Evolutionary conservation across 2,888 invertebrate genomes (phyloP).

Genomic region (Drosophila setosimentum): DNA sequence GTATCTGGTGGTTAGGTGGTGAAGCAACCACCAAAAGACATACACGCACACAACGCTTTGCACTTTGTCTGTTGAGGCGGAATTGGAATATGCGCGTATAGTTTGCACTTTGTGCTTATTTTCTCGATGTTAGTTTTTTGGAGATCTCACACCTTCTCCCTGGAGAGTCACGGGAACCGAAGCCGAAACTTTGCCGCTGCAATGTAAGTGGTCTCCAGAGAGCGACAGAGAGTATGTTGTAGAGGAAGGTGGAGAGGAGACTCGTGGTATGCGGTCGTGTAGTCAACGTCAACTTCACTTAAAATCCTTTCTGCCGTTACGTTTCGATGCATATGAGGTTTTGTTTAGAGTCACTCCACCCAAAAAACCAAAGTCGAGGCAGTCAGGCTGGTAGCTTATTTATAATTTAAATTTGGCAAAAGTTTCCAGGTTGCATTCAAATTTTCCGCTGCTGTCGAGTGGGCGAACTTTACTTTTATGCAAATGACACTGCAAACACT

Average conservation of each 20-base stretch:
- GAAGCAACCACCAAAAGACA: slow-evolving; percentile 66
- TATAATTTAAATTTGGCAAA: slow-evolving; percentile 80
- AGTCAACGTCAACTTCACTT: slow-evolving; percentile 81
- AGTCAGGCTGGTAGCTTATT: slow-evolving; percentile 66
- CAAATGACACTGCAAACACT: slow-evolving; percentile 70
- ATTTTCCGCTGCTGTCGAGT: slow-evolving; percentile 71
- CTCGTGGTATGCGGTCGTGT: slow-evolving; percentile 72
- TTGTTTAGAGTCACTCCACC: slow-evolving; percentile 65
- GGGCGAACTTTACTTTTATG: slow-evolving; percentile 81
- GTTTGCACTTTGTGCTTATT: slow-evolving; percentile 71
- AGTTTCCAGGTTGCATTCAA: slow-evolving; percentile 79
- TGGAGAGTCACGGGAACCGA: slow-evolving; percentile 15
- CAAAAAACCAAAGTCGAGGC: slow-evolving; percentile 28
- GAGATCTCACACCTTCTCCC: slow-evolving; percentile 31
- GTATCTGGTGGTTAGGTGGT: slow-evolving; percentile 37
- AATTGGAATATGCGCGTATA: slow-evolving; percentile 72
- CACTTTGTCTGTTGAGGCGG: slow-evolving; percentile 81
- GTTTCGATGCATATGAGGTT: slow-evolving; percentile 82
- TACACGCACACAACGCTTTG: slow-evolving; percentile 74
- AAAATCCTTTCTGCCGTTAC: slow-evolving; percentile 81
- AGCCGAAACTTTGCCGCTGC: slow-evolving; percentile 71
- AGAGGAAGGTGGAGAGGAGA: background rate
- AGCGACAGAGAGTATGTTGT: slow-evolving; percentile 2
- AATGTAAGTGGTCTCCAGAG: slow-evolving; percentile 74
- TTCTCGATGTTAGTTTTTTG: slow-evolving; percentile 69